Evolutionary conservation across 2,797 vertebrate genomes (phyloP), one percentile per base, ranked within the genome.

Genomic region (Adrianichthys oophorus): DNA sequence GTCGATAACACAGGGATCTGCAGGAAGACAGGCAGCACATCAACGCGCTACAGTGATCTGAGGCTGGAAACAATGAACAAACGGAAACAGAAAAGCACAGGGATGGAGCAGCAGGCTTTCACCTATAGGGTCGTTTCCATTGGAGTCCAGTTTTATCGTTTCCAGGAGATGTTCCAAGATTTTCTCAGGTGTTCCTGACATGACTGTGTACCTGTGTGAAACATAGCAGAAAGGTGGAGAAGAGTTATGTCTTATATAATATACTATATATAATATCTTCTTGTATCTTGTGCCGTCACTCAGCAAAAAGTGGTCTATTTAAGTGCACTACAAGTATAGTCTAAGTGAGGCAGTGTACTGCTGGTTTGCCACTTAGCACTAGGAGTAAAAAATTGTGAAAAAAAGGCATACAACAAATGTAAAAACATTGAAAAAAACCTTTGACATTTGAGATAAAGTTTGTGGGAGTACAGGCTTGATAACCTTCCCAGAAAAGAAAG

Each of bases 141-240:
- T 94, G 10, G 93, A 91, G 19, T 98, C 96, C 45, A 96, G 74
- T 78, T 93, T 87, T 72, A 98, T 83, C 10, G 92, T 94, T 80
- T 98, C 97, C 85, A 99, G 76, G 6, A 98, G 88, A 65, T 98
- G 94, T 52, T 98, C 97, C 12, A 99, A 89, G 84, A 99, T 96
- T 87, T 98, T 98, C 90, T 99, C 97, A 0, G 97, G 95, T 0
- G 96, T 94, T 69, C 97, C 97, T 0, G 96, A 95, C 94, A 98
- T 94, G 47, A 99, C 95, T 0, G 91, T 94, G 76, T 96, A 99
- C 86, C 97, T 98, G 82, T 6, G 14, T 59, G 67, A 52, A 43
- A 21, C 23, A 54, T 0, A 4, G 32, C 15, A 53, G 4, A 54
- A 29, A 41, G 21, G 44, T n/a, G 45, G 18, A 45, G 14, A 2